These are phyloP conservation scores for Microchrysa polita DNA, from an alignment of 2,888 invertebrate genomes.

Conservation along the genomic window DNA sequence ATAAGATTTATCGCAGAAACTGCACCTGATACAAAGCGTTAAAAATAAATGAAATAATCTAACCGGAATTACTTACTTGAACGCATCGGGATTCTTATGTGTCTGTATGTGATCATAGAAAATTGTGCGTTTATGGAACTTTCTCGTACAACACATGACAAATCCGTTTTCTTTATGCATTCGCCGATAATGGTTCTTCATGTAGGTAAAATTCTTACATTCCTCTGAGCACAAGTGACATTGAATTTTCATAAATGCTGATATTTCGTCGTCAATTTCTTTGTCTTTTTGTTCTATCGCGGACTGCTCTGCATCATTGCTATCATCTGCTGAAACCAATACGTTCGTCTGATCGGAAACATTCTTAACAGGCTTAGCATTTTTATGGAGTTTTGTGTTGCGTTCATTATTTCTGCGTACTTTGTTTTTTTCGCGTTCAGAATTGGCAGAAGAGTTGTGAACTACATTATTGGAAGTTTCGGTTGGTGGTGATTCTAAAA, in stretches of 20 bases:
- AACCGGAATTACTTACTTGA: conserved; percentile 56
- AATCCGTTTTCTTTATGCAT: conserved; percentile 59
- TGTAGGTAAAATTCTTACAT: conserved; percentile 57
- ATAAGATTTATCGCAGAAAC: conserved; percentile 59
- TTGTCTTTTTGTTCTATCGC: conserved; percentile 50
- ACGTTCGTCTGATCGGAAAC: no score
- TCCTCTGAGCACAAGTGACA: conserved; percentile 59
- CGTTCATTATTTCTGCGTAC: no score
- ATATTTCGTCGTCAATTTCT: conserved; percentile 59
- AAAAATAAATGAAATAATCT: no score
- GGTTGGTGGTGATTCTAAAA: no score
- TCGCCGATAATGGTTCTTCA: conserved; percentile 59
- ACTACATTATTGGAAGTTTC: no score
- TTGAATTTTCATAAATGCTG: conserved; percentile 58
- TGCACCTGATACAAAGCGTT: conserved; percentile 55
- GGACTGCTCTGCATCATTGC: no score
- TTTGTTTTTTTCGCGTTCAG: no score
- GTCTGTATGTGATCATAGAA: conserved; percentile 61
- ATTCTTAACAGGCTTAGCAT: no score
- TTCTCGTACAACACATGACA: conserved; percentile 57
- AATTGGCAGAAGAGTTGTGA: no score
- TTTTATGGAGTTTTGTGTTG: no score
- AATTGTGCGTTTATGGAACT: conserved; percentile 29
- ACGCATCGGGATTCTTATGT: conserved; percentile 61
- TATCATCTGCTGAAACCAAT: no score